Conservation (phyloP, 2,888 invertebrate genomes). For the Synanthedon formicaeformis region DNA sequence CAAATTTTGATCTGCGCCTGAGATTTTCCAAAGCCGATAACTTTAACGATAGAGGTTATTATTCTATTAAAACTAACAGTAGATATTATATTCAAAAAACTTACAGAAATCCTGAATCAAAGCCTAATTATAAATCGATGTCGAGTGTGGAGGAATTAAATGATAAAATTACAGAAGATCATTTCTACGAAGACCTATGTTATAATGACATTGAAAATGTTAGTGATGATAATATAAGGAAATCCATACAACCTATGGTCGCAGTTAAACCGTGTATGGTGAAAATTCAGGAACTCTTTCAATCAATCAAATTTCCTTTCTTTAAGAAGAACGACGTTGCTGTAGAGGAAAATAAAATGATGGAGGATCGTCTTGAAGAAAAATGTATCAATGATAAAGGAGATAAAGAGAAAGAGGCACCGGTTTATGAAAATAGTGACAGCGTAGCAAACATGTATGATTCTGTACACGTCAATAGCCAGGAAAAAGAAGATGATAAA, state of each 20-base stretch:
- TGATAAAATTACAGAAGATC: constrained; percentile 44
- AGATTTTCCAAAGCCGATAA: constrained; percentile 39
- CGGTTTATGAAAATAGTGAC: constrained; percentile 47
- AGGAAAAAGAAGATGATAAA: not conserved
- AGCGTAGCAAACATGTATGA: constrained; percentile 47
- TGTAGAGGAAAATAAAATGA: constrained; percentile 12
- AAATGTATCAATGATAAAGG: constrained; percentile 10
- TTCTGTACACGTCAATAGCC: constrained; percentile 33
- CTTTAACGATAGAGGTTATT: constrained; percentile 49
- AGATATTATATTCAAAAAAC: constrained; percentile 34
- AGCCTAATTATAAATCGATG: constrained; percentile 45
- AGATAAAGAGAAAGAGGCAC: constrained; percentile 8
- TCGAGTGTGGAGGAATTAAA: constrained; percentile 33
- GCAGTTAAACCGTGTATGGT: constrained; percentile 40
- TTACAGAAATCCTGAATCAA: constrained; percentile 32
- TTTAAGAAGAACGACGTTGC: constrained; percentile 36
- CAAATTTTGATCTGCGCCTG: constrained; percentile 41
- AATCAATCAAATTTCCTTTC: constrained; percentile 51
- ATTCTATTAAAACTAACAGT: constrained; percentile 46
- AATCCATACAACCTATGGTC: not conserved
- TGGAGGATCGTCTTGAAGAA: constrained; percentile 10
- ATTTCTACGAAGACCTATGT: constrained; percentile 57
- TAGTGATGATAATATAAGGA: constrained; percentile 13
- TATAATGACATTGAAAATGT: constrained; percentile 35
- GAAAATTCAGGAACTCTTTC: constrained; percentile 53